phyloP scores from a whole-genome alignment of 2,797 vertebrate species.

The Anguilla megastoma region DNA sequence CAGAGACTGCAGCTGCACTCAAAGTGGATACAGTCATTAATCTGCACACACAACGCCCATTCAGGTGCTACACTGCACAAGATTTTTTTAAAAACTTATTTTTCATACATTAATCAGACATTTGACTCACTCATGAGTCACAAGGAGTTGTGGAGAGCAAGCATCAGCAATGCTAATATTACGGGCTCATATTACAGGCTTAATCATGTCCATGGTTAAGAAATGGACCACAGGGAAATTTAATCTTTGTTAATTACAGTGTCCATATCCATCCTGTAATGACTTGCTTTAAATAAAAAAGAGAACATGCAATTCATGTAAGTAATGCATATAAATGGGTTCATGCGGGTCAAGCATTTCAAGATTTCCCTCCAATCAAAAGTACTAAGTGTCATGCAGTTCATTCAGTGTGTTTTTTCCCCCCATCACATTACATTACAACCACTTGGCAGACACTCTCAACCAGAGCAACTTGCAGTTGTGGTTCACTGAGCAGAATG shows the following conservation, averaged over 20 bases:
- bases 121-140: neutral
- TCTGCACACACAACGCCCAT: constrained; percentile 10
- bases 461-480: neutral
- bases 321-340: neutral
- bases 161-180: neutral
- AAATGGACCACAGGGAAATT: neutral
- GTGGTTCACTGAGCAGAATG: neutral
- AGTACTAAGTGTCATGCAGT: neutral
- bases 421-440: neutral
- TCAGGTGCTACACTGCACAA: neutral
- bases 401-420: neutral
- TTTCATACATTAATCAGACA: neutral
- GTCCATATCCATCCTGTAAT: neutral
- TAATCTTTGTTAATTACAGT: neutral
- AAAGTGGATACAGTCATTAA: neutral
- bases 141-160: neutral
- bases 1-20: neutral
- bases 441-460: neutral
- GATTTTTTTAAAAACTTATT: neutral
- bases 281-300: neutral
- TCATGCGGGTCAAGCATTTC: neutral
- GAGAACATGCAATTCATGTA: neutral
- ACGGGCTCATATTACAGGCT: neutral
- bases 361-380: neutral
- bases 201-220: neutral